phyloP scores from a whole-genome alignment of 1,140 invertebrate genomes.

The Pseudoatta argentina region DNA sequence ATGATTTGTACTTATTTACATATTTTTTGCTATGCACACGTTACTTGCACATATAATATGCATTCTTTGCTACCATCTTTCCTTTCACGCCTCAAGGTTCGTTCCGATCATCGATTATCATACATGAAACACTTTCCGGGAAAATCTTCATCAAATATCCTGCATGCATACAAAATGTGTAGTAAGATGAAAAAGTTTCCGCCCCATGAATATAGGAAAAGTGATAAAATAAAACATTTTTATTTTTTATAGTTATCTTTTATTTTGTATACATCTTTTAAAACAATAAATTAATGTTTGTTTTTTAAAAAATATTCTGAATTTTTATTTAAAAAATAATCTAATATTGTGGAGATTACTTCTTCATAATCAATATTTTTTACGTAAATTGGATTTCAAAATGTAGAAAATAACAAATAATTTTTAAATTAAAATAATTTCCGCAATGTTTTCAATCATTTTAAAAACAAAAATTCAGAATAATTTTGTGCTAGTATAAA shows the following conservation, averaged over 20 bases:
- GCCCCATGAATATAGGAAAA: neutral
- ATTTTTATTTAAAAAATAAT: neutral
- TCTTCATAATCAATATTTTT: neutral
- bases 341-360: neutral
- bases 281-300: neutral
- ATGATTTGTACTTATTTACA: conserved; percentile 15
- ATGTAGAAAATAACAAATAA: neutral
- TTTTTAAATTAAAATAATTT: neutral
- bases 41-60: conserved; percentile 24
- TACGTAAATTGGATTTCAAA: neutral
- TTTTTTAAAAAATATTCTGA: neutral
- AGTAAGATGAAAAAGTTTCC: neutral
- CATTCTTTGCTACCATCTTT: conserved; percentile 65
- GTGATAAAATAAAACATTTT: neutral
- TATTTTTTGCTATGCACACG: neutral
- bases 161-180: neutral
- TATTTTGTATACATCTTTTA: neutral
- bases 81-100: conserved; percentile 78
- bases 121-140: conserved; percentile 61
- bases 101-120: conserved; percentile 74
- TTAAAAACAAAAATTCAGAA: neutral
- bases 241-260: neutral
- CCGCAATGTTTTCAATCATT: too few species aligned
- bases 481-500: neutral
- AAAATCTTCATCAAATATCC: conserved; percentile 28